Percentiles rank a stretch among this genome's conserved stretches.
phyloP scores from a whole-genome alignment of 2,797 vertebrate genomes.

The Urophycis tenuis region DNA sequence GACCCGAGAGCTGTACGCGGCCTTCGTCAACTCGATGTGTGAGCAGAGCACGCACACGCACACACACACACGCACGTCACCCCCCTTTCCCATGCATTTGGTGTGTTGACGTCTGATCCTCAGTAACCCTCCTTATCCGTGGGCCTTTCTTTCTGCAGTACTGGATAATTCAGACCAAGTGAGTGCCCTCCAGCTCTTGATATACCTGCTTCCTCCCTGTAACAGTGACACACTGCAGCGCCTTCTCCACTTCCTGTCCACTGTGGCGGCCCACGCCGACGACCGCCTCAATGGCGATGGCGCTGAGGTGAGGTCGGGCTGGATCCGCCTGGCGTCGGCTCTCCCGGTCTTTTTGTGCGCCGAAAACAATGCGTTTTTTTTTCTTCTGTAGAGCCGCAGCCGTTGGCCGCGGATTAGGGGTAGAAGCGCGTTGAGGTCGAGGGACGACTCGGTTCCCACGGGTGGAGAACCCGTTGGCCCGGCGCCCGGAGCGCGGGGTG shows the following conservation, averaged over 20 bases:
- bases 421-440: background rate
- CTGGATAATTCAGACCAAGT: constrained; percentile 82
- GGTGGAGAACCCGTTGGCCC: background rate
- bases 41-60: constrained; percentile 44
- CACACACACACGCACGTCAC: background rate
- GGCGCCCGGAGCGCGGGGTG: background rate
- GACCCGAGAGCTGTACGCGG: constrained; percentile 90
- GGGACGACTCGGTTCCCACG: background rate
- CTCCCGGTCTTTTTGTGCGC: background rate
- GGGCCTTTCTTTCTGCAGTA: constrained; percentile 60
- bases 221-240: constrained; percentile 94
- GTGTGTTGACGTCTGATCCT: background rate
- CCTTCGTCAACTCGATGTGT: constrained; percentile 93
- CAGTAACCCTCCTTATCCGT: background rate
- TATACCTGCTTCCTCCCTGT: constrained; percentile 94
- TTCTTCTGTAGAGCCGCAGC: background rate
- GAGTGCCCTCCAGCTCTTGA: constrained; percentile 83
- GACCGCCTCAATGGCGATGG: constrained; percentile 75
- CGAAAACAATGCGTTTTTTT: background rate
- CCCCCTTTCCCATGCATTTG: background rate
- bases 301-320: constrained; percentile 70
- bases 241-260: constrained; percentile 87
- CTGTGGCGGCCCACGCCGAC: constrained; percentile 83
- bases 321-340: no score
- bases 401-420: background rate